Evolutionary conservation across 2,113 vertebrate genomes (phyloP).

Genomic region (Entelurus aequoreus): DNA sequence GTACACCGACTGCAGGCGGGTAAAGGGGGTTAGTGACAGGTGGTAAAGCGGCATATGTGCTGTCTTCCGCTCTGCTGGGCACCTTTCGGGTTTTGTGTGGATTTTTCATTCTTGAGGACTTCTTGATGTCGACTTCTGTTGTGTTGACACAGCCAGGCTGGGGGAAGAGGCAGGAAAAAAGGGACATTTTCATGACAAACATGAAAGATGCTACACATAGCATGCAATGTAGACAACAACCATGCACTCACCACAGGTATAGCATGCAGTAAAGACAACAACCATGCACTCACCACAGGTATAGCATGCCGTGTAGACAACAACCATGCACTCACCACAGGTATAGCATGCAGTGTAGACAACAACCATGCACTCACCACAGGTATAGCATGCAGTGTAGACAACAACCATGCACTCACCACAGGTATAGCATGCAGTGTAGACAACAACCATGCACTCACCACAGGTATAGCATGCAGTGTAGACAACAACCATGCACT

Average conservation of each 20-base stretch:
- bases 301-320: too few species aligned
- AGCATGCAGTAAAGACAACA: too few species aligned
- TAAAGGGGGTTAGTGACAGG: background rate
- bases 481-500: constrained; percentile 46
- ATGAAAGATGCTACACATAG: too few species aligned
- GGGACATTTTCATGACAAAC: background rate
- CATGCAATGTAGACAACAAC: too few species aligned
- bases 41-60: background rate
- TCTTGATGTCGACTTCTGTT: constrained; percentile 98
- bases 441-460: too few species aligned
- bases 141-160: constrained; percentile 98
- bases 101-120: constrained; percentile 96
- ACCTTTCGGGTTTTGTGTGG: constrained; percentile 98
- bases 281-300: too few species aligned
- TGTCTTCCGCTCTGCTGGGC: constrained; percentile 31
- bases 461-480: too few species aligned
- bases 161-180: constrained; percentile 35
- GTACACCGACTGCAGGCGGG: constrained; percentile 82
- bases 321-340: constrained; percentile 81
- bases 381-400: too few species aligned
- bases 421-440: too few species aligned
- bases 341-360: constrained; percentile 40
- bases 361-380: too few species aligned
- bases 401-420: too few species aligned
- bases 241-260: too few species aligned